Conservation (phyloP, 2,888 invertebrate species). For the Teleiodes luculella region DNA sequence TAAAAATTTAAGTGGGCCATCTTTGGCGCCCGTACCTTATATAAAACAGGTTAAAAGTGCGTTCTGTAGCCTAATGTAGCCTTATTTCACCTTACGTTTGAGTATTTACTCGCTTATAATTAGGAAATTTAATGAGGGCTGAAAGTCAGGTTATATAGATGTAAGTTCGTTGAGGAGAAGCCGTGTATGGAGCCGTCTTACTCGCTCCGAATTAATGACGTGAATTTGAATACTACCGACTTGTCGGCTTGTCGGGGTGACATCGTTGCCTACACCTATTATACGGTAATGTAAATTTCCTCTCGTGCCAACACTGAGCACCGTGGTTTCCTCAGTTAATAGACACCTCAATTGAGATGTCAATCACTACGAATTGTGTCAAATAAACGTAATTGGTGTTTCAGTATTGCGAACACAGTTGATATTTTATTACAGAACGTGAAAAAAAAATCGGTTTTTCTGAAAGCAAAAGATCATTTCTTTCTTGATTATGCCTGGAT, state of each 20-base stretch:
- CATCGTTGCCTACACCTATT: slow-evolving; percentile 43
- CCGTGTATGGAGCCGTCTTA: slow-evolving; percentile 27
- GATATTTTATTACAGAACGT: too few species aligned
- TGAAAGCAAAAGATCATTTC: background rate
- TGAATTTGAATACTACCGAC: slow-evolving; percentile 60
- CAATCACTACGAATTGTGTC: slow-evolving; percentile 48
- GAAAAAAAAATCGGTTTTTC: too few species aligned
- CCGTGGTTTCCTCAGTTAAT: slow-evolving; percentile 53
- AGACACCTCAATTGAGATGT: slow-evolving; percentile 53
- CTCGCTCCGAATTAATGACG: slow-evolving; percentile 50
- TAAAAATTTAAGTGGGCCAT: too few species aligned
- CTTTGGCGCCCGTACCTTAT: too few species aligned
- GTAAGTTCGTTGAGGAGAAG: slow-evolving; percentile 14
- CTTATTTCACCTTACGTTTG: too few species aligned
- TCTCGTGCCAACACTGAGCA: slow-evolving; percentile 38
- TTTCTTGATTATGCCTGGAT: background rate
- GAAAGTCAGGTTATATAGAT: background rate
- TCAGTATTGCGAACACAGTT: too few species aligned
- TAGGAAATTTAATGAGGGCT: background rate
- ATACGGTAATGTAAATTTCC: slow-evolving; percentile 53
- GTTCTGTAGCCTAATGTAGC: too few species aligned
- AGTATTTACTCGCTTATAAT: too few species aligned
- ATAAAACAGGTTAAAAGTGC: too few species aligned
- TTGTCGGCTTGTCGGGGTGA: slow-evolving; percentile 47
- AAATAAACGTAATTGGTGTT: too few species aligned